Base-by-base conservation (phyloP, 2,888 invertebrate species). In the Parnassius mnemosyne region DNA sequence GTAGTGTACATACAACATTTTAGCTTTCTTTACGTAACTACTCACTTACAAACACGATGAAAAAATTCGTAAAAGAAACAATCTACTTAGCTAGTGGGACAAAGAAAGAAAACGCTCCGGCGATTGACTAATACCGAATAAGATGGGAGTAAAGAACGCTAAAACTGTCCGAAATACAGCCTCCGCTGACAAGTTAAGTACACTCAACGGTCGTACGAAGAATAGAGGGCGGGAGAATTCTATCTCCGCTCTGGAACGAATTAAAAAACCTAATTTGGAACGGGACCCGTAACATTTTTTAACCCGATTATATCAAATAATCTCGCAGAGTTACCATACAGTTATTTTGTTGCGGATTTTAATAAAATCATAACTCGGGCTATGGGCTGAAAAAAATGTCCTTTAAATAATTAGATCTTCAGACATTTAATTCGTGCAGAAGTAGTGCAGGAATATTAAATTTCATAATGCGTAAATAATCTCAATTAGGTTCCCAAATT, bases 161-260 rank as follows among this genome's bases (percentile, higher is more conserved):
- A 75, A 80, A 76, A 73, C 72, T 77, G 78, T 78, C 79, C 74
- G 69, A 79, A 80, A 82, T 82, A 83, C 82, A 75, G 71, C 73
- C 72, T 20, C 64, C 68, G 69, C 76, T 80, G 84, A 84, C 82
- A 81, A 79, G 75, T 79, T 83, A 80, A 83, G 78, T 65, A 67
- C 65, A 77, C 74, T 71, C 69, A 65, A 71, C 66, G 66, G 65
- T 60, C 68, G 63, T 68, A 71, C 71, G 67, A 75, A 71, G 66
- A 60, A 67, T 64, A 57, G 67, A 65, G 66, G 65, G 60, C 56
- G 53, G 65, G 50, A 62, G 61, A 66, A 69, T 66, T 66, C 70
- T 68, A 69, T 73, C 68, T 70, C 57, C 67, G 69, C 66, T 70
- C 72, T 76, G 76, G 75, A 77, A 74, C 72, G 54, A 60, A 72